Base-by-base conservation (phyloP, 2,888 invertebrate genomes). In the Amphipyra tragopoginis region DNA sequence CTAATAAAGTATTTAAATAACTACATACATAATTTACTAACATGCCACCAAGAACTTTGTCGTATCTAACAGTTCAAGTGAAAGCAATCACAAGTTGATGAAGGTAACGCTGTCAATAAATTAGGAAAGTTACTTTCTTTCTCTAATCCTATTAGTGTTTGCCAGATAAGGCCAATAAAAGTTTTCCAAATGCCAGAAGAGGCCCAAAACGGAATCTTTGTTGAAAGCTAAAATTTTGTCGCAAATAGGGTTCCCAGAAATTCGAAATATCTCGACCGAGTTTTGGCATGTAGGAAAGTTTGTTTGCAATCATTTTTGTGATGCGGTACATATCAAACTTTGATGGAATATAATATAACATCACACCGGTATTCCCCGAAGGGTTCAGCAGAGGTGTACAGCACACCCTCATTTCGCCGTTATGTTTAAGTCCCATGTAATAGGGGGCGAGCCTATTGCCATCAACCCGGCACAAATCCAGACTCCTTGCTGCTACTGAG, bases 111-210 rank as follows among this genome's bases (percentile, higher is more conserved):
- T 70, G 67, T 81, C 77, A 72, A 79, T 79, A 79, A 79, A 81
- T 81, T 66, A 75, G 60, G 62, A 59, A 79, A 79, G 63, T 81
- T 63, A 50, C 62, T 69, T 66, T 43, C 55, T 48, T 47, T 50
- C 64, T 52, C 50, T 79, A 65, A 81, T 80, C 70, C 79, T 60
- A 66, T 81, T 79, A 75, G 70, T 66, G 72, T 57, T 59, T 55
- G 64, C 47, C 43, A 68, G 79, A 76, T 79, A 81, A 79, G 62
- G 54, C 33, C 62, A 75, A 63, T 80, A 78, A 72, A 77, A 80
- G 75, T 78, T 77, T 58, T 53, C 59, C 56, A 44, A 80, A 72
- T 64, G 48, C 60, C 61, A 63, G 66, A 65, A 63, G 69, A 49
- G 39, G 54, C 43, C 64, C 52, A 40, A 59, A 75, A 49, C 55